These are phyloP conservation scores for Conus betulinus DNA, from an alignment of 1,140 invertebrate genomes.

Conservation along the genomic window DNA sequence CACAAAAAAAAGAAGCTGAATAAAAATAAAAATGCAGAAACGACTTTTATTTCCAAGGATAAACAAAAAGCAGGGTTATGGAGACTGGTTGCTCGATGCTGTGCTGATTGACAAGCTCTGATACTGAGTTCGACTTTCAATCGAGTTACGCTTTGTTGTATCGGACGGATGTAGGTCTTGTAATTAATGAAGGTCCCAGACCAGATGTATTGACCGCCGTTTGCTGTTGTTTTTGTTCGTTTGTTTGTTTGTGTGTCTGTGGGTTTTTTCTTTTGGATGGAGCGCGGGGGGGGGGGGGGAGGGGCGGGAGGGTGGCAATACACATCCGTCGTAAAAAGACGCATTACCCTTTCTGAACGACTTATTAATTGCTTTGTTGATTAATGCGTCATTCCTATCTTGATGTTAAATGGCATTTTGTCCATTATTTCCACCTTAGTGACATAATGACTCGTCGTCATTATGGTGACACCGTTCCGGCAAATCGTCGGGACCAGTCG, in stretches of 20 bases:
- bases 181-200: too few relatives aligned
- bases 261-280: background rate
- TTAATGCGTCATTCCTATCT: background rate
- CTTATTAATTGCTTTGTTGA: background rate
- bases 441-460: background rate
- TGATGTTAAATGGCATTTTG: background rate
- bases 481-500: background rate
- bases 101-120: too few relatives aligned
- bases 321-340: too few relatives aligned
- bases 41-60: too few relatives aligned
- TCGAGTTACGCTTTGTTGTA: too few relatives aligned
- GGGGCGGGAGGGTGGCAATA: background rate
- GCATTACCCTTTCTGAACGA: background rate
- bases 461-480: background rate
- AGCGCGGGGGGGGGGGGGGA: background rate
- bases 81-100: too few relatives aligned
- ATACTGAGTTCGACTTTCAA: too few relatives aligned
- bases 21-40: too few relatives aligned
- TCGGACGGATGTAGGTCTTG: too few relatives aligned
- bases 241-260: background rate
- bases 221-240: conserved; percentile 1
- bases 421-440: too few relatives aligned
- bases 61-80: too few relatives aligned
- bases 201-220: background rate
- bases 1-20: too few relatives aligned